These are phyloP conservation scores for Cantharis rustica DNA, from an alignment of 2,888 invertebrate species.

Conservation along the genomic window DNA sequence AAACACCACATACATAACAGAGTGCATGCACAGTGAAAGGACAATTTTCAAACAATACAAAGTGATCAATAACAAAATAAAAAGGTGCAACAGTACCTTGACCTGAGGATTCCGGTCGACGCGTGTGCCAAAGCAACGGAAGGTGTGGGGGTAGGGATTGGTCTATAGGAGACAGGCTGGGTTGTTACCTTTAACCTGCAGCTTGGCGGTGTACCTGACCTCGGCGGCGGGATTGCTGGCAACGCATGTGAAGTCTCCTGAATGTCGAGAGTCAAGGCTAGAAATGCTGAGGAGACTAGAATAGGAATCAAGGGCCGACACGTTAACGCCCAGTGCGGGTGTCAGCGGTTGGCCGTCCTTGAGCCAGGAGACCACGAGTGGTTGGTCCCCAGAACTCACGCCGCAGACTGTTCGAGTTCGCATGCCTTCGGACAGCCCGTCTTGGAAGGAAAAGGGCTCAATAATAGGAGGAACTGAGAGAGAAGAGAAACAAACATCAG, in stretches of 20 bases:
- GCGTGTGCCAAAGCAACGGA: conserved; percentile 68
- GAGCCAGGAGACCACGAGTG: conserved; percentile 79
- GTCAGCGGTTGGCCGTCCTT: conserved; percentile 77
- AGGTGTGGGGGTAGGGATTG: conserved; percentile 44
- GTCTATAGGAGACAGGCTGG: conserved; percentile 46
- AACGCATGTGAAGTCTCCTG: conserved; percentile 79
- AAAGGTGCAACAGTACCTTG: conserved; percentile 72
- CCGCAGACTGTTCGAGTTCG: conserved; percentile 81
- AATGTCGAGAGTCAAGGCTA: conserved; percentile 74
- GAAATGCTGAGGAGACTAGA: conserved; percentile 79
- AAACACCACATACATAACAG: conserved; percentile 27
- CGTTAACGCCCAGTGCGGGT: conserved; percentile 69
- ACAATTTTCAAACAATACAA: conserved; percentile 34
- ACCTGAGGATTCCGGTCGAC: conserved; percentile 58
- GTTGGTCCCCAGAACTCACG: conserved; percentile 80
- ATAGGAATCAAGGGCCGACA: conserved; percentile 75
- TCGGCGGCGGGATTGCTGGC: conserved; percentile 79
- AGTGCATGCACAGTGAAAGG: conserved; percentile 42
- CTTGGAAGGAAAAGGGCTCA: conserved; percentile 84
- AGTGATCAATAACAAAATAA: conserved; percentile 52
- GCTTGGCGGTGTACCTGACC: conserved; percentile 78
- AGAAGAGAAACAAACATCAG: conserved; percentile 64
- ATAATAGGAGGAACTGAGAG: conserved; percentile 81
- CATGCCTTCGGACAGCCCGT: conserved; percentile 81
- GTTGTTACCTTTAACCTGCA: conserved; percentile 81